Evolutionary conservation across 2,888 invertebrate genomes (phyloP), one percentile per base, ranked within the genome.

Genomic region (Platynereis dumerilii): DNA sequence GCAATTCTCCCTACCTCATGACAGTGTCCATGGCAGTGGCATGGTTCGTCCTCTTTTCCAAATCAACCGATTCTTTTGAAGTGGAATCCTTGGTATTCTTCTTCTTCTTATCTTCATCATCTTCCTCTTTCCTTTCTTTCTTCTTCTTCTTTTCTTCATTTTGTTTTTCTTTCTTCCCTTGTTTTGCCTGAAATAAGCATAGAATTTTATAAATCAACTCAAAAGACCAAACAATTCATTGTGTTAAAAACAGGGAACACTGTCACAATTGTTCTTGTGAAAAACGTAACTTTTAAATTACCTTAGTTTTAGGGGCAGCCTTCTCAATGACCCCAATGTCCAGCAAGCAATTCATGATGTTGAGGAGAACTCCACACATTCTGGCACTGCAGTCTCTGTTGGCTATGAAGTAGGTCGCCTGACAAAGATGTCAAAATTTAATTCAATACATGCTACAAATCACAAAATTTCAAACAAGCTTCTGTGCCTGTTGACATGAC

Each of bases 351-450:
- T 97, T 96, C 3, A 96, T 89, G 62, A 98, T 87, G 82, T 96
- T 96, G 22, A 99, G 85, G 77, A 96, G 92, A 1, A 93, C 92
- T 84, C 97, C 96, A 83, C 96, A 91, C 1, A 98, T 93, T 27
- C 96, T 88, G 26, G 94, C 86, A 0, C 94, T 93, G 69, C 89
- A 90, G 78, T 96, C 95, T 81, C 94, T 89, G 71, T 93, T 88
- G 0, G 93, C 90, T 12, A 94, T 91, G 65, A 91, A 90, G 80
- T 94, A 94, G 0, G 95, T 90, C 7, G 94, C 95, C 90, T 94
- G 80, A 12, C 88, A 80, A n/a, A n/a, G n/a, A n/a, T n/a, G n/a
- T n/a, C n/a, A n/a, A n/a, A n/a, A n/a, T n/a, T n/a, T n/a, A n/a
- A n/a, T n/a, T n/a, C n/a, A n/a, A n/a, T n/a, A n/a, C n/a, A n/a